phyloP scores from a whole-genome alignment of 2,113 vertebrate species.

The Corythaixoides concolor region DNA sequence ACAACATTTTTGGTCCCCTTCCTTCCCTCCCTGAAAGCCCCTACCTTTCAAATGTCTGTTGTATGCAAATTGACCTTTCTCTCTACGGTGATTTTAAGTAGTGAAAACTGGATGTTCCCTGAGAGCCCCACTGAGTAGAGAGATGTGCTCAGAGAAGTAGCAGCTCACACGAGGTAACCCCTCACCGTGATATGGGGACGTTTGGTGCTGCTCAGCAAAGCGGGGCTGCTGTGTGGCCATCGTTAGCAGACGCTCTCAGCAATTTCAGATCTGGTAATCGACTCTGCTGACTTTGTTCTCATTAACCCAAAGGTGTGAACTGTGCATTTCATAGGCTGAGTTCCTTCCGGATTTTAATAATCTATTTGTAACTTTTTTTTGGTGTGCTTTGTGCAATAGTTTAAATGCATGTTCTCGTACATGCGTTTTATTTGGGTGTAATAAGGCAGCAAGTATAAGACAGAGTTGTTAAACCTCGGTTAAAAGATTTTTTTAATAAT shows the following conservation, averaged over 20 bases:
- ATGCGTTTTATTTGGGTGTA: slow-evolving; percentile 66
- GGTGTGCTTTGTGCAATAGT: slow-evolving; percentile 47
- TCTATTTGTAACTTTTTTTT: slow-evolving; percentile 54
- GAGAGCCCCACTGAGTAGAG: background rate
- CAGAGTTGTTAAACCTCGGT: slow-evolving; percentile 72
- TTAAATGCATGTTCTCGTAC: slow-evolving; percentile 63
- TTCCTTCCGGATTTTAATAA: slow-evolving; percentile 62
- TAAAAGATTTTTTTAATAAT: slow-evolving; percentile 78
- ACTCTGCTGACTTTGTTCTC: background rate
- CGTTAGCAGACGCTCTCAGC: accelerated
- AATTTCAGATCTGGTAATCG: background rate
- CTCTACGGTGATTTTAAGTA: background rate
- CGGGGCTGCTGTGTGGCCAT: accelerated
- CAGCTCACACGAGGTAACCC: background rate
- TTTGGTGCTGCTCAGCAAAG: background rate
- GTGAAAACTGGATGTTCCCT: background rate
- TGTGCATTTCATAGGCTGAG: slow-evolving; percentile 31
- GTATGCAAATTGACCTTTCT: background rate
- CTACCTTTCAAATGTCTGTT: background rate
- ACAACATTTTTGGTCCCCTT: background rate
- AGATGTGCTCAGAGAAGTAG: background rate
- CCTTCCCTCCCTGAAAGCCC: background rate
- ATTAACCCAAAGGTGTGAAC: slow-evolving; percentile 55
- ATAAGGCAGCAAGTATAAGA: slow-evolving; percentile 64
- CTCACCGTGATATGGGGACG: background rate